Evolutionary conservation across 2,888 invertebrate genomes (phyloP).

Genomic region (Pristionchus exspectatus): DNA sequence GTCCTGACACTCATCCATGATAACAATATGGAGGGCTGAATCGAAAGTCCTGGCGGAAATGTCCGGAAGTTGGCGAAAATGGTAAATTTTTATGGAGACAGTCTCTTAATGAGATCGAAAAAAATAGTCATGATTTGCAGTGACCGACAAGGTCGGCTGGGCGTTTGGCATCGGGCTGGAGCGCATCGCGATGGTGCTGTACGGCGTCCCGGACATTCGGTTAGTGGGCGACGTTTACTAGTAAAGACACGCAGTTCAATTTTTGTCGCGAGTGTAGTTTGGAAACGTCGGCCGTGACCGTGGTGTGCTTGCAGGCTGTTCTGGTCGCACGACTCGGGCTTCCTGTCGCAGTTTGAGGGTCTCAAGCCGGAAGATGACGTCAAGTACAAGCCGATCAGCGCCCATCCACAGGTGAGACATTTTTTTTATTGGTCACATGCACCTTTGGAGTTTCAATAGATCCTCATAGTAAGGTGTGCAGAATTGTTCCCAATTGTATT

Average conservation of each 20-base stretch:
- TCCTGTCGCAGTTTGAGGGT: conserved; percentile 90
- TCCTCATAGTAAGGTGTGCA: too few species aligned
- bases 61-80: too few species aligned
- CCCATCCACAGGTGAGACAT: conserved; percentile 72
- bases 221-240: conserved; percentile 47
- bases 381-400: conserved; percentile 72
- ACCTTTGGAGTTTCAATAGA: background rate
- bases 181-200: conserved; percentile 95
- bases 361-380: conserved; percentile 83
- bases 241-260: background rate
- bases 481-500: too few species aligned
- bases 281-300: background rate
- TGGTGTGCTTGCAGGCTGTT: conserved; percentile 84
- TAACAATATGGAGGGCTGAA: too few species aligned
- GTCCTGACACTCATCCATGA: too few species aligned
- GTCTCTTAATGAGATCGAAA: too few species aligned
- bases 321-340: conserved; percentile 95
- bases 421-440: background rate
- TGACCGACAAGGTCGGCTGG: conserved; percentile 91
- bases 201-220: conserved; percentile 92
- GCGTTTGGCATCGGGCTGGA: conserved; percentile 98
- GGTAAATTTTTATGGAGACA: too few species aligned
- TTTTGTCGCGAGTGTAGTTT: background rate
- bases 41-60: too few species aligned
- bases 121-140: conserved; percentile 82